Conservation (phyloP, 2,888 invertebrate genomes). For the Pachydiplax longipennis region DNA sequence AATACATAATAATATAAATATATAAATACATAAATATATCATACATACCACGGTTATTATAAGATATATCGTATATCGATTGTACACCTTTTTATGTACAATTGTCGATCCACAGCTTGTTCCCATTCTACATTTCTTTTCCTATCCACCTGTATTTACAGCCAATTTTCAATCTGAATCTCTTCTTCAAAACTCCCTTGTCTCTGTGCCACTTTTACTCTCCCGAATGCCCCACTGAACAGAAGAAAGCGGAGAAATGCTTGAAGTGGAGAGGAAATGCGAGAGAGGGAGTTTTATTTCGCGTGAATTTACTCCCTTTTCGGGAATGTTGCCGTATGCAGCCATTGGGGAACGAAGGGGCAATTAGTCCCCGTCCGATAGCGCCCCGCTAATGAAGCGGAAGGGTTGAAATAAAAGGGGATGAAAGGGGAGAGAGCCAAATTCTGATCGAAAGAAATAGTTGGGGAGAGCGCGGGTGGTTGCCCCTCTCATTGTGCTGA, state of each 20-base stretch:
- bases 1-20: too few relatives aligned
- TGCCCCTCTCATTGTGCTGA: background rate
- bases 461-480: background rate
- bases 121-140: too few relatives aligned
- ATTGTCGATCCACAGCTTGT: too few relatives aligned
- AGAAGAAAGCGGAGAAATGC: background rate
- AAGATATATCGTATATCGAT: too few relatives aligned
- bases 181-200: too few relatives aligned
- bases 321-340: background rate
- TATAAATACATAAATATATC: too few relatives aligned
- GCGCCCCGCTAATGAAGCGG: constrained; percentile 34
- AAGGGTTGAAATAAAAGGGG: constrained; percentile 27
- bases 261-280: background rate
- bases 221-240: background rate
- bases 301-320: background rate
- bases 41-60: too few relatives aligned
- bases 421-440: background rate
- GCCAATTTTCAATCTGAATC: too few relatives aligned
- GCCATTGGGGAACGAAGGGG: constrained; percentile 5
- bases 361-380: constrained; percentile 43
- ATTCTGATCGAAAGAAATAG: background rate
- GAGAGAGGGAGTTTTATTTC: background rate
- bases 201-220: too few relatives aligned
- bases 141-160: too few relatives aligned
- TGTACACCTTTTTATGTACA: too few relatives aligned